Conservation (phyloP, 1,140 invertebrate species). For the Asobara japonica region DNA sequence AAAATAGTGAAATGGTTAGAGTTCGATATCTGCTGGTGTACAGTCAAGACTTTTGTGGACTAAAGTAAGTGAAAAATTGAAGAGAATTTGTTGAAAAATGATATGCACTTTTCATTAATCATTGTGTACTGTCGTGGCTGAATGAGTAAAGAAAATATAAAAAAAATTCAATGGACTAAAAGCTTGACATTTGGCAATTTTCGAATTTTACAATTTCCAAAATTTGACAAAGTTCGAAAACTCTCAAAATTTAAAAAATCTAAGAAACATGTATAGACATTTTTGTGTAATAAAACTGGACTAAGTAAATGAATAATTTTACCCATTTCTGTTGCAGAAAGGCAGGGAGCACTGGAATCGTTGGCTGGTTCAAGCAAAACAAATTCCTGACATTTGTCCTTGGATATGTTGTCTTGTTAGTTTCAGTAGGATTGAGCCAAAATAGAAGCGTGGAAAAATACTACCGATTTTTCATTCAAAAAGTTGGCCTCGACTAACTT, state of each 20-base stretch:
- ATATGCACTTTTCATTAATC: not conserved
- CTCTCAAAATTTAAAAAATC: not conserved
- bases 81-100: not conserved
- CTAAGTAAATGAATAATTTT: slow-evolving; percentile 28
- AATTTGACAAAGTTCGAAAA: no score
- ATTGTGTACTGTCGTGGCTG: no score
- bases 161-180: no score
- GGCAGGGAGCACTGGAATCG: slow-evolving; percentile 46
- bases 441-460: slow-evolving; percentile 64
- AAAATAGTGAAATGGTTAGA: slow-evolving; percentile 79
- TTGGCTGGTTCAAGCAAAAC: slow-evolving; percentile 62
- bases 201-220: no score
- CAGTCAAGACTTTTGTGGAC: slow-evolving; percentile 63
- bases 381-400: slow-evolving; percentile 64
- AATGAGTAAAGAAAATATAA: no score
- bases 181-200: no score
- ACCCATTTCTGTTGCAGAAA: slow-evolving; percentile 47
- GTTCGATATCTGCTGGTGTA: slow-evolving; percentile 84
- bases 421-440: slow-evolving; percentile 62
- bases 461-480: slow-evolving; percentile 59
- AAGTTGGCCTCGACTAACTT: slow-evolving; percentile 49
- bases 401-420: slow-evolving; percentile 62
- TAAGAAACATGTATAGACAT: no score
- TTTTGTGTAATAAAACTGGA: no score
- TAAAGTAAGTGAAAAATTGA: slow-evolving; percentile 46